These are phyloP conservation scores for Seriola quinqueradiata DNA, from an alignment of 2,113 vertebrate species.

Conservation along the genomic window DNA sequence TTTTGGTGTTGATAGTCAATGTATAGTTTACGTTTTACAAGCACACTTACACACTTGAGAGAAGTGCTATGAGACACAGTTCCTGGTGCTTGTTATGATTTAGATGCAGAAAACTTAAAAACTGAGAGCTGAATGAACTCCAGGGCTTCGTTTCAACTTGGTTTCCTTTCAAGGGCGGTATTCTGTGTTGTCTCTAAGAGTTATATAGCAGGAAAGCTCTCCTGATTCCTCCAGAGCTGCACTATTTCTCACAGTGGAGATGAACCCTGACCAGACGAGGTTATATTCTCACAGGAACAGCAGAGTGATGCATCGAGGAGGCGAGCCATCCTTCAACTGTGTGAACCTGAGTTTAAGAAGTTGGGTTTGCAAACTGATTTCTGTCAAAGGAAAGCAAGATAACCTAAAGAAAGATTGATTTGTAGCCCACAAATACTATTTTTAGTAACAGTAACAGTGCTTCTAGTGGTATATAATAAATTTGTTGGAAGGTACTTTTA, in stretches of 20 bases:
- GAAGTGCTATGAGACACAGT: not conserved
- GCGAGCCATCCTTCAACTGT: not conserved
- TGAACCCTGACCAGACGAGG: conserved; percentile 26
- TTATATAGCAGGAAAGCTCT: conserved; percentile 21
- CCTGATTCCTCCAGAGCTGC: conserved; percentile 11
- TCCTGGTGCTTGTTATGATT: conserved; percentile 5
- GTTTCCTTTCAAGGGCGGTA: conserved; percentile 26
- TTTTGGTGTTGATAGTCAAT: not conserved
- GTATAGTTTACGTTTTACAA: not conserved
- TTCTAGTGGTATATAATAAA: not conserved
- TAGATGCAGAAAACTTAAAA: not conserved
- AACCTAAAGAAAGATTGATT: not conserved
- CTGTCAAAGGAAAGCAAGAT: not conserved
- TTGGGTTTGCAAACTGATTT: not conserved
- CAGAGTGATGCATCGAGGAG: conserved; percentile 6
- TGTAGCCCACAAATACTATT: not conserved
- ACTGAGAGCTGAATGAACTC: not conserved
- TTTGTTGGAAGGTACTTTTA: too few species aligned
- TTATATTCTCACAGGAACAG: conserved; percentile 1
- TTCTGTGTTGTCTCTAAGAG: conserved; percentile 27
- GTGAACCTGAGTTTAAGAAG: not conserved
- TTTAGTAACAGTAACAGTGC: not conserved
- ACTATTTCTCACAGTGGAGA: conserved; percentile 18
- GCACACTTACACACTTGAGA: not conserved
- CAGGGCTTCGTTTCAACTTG: conserved; percentile 31